These are phyloP conservation scores for Alethe diademata DNA, from an alignment of 2,113 vertebrate genomes.

Conservation along the genomic window DNA sequence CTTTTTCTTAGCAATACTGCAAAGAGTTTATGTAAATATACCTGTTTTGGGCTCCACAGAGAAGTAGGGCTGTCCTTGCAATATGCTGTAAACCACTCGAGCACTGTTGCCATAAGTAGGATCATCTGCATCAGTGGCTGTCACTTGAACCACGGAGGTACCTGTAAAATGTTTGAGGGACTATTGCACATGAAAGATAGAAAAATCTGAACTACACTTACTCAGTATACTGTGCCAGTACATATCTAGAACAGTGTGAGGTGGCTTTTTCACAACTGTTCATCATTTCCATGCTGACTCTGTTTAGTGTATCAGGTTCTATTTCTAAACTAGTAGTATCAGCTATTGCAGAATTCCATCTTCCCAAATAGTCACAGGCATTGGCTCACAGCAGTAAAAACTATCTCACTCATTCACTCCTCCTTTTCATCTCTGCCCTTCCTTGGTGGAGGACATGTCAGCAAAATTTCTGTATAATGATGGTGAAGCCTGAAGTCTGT, in stretches of 20 bases:
- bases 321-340: neutral
- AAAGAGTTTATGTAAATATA: constrained; percentile 40
- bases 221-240: neutral
- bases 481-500: neutral
- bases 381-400: neutral
- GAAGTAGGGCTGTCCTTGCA: constrained; percentile 96
- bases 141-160: constrained; percentile 95
- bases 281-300: neutral
- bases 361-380: neutral
- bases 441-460: neutral
- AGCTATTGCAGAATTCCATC: neutral
- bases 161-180: constrained; percentile 73
- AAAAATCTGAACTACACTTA: neutral
- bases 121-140: constrained; percentile 94
- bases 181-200: neutral
- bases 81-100: constrained; percentile 94
- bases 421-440: neutral
- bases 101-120: constrained; percentile 97
- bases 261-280: neutral
- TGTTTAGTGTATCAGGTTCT: neutral
- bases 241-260: neutral
- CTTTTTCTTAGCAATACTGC: neutral
- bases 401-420: neutral
- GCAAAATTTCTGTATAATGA: neutral
- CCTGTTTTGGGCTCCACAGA: constrained; percentile 98